Percentiles rank a stretch among this genome's conserved stretches.
Evolutionary conservation across 2,888 invertebrate species (phyloP).

Genomic region (Eurytoma adleriae): DNA sequence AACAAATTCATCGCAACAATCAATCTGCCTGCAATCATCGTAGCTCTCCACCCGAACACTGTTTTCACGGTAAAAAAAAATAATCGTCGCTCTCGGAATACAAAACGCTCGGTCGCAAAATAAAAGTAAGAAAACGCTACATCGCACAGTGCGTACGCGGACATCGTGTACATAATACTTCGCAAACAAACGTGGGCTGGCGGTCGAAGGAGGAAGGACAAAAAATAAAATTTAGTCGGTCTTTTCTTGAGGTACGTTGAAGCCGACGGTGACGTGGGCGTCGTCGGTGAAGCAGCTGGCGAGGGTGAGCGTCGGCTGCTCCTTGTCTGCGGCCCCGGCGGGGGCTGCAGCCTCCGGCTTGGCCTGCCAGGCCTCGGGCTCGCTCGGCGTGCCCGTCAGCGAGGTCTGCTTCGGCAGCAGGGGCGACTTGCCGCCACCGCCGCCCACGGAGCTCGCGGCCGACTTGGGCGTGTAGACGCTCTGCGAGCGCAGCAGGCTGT

Average conservation of each 20-base stretch:
- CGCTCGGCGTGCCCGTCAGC: constrained; percentile 59
- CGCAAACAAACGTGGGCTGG: background rate
- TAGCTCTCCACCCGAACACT: background rate
- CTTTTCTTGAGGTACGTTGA: constrained; percentile 65
- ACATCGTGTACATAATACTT: constrained; percentile 34
- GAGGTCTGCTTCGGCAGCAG: constrained; percentile 63
- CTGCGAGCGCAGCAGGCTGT: constrained; percentile 52
- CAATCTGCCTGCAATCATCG: constrained; percentile 3
- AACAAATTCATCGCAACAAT: constrained; percentile 11
- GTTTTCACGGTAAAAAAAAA: constrained; percentile 37
- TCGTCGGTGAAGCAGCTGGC: constrained; percentile 68
- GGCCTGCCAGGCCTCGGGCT: constrained; percentile 6
- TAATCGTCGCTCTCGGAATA: constrained; percentile 9
- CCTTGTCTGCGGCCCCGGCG: background rate
- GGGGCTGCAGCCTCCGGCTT: background rate
- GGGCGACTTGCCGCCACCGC: background rate
- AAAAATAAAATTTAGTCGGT: constrained; percentile 52
- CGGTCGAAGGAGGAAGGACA: no score
- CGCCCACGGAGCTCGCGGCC: background rate
- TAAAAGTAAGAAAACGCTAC: constrained; percentile 33
- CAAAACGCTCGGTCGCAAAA: constrained; percentile 24
- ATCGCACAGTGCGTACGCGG: constrained; percentile 25
- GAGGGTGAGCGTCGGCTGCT: constrained; percentile 68
- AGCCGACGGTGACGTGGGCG: constrained; percentile 68
- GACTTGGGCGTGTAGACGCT: constrained; percentile 49